Evolutionary conservation across 2,888 invertebrate genomes (phyloP), one percentile per base, ranked within the genome.

Genomic region (Eretmocerus hayati): DNA sequence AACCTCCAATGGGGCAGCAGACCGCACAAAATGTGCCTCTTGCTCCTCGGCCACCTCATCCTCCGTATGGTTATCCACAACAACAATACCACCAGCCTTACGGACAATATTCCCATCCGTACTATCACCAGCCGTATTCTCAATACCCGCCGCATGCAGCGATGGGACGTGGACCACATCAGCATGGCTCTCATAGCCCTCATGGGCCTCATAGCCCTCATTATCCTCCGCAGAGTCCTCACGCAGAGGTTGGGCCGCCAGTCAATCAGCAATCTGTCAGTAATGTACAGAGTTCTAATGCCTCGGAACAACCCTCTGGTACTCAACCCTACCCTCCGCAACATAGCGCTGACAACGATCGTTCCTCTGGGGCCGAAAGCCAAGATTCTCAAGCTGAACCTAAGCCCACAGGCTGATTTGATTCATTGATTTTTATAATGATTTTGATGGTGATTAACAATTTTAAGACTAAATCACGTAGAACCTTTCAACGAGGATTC

Each of bases 1-100:
- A 68, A 39, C 62, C 71, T 1, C 62, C 65, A 13, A 69, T 70
- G 2, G 65, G 65, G 9, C 66, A 65, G 42, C 74, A 74, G 11
- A 68, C 65, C 35, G 58, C 71, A 9, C 77, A 77, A 55, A 74
- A 74, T 32, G 76, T 77, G 16, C 76, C 77, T 0, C 60, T 78
- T 36, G 76, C 77, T 13, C 76, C 78, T 8, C 63, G 78, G 48
- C 78, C 78, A 2, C 78, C 78, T 0, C 77, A 77, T 66, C 77
- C 77, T 1, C 71, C 5, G 2, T 76, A 76, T 48, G 68, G 72
- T 1, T 76, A 76, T 50, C 72, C 75, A 6, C 75, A 74, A 41
- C 74, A 74, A 59, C 74, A 73, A n/a, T 74, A 75, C 55, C 75
- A 75, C 56, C 74, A 74, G 54, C 72, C 74, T 2, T 74, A 74